Evolutionary conservation across 2,888 invertebrate genomes (phyloP), one percentile per base, ranked within the genome.

Genomic region (Anaspis maculata): DNA sequence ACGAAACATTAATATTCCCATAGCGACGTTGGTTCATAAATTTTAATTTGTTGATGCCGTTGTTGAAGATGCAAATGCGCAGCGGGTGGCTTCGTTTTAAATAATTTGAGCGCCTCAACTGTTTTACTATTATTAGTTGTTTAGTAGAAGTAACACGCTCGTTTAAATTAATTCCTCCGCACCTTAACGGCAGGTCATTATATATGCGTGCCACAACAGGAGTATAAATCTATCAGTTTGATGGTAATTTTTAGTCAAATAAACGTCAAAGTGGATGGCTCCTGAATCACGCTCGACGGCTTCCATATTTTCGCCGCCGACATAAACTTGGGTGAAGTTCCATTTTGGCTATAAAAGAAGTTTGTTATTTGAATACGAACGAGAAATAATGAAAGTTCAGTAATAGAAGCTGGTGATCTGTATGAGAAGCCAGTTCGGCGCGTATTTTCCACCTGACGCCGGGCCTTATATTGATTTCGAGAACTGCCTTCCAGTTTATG

Each of bases 351-450:
- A 54, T 56, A 56, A 60, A 57, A 57, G 57, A 56, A 57, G 57
- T 55, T 56, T 54, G 57, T 56, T 57, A 59, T 59, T 57, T 55
- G 59, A 59, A 58, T 58, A 54, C 56, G 55, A 56, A 57, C 54
- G 55, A 50, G 55, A 55, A 58, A 59, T 59, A 57, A 58, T 58
- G 57, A 57, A 58, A 57, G 54, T 54, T 59, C 52, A 41, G 51
- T 51, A 56, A 58, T 55, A 54, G 55, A 56, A 51, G 44, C 41
- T 44, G 48, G 48, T 52, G 52, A 57, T 55, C 56, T 55, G 52
- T 53, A 56, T 56, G 55, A 52, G 50, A 52, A 53, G 44, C 44
- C 44, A 48, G 54, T 51, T 49, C 45, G 43, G 44, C 49, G 48
- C 50, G 48, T 54, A 57, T 57, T 52, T 56, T 55, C 56, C 54